Base-by-base conservation (phyloP, 2,113 vertebrate genomes). In the Tychaedon coryphoeus region DNA sequence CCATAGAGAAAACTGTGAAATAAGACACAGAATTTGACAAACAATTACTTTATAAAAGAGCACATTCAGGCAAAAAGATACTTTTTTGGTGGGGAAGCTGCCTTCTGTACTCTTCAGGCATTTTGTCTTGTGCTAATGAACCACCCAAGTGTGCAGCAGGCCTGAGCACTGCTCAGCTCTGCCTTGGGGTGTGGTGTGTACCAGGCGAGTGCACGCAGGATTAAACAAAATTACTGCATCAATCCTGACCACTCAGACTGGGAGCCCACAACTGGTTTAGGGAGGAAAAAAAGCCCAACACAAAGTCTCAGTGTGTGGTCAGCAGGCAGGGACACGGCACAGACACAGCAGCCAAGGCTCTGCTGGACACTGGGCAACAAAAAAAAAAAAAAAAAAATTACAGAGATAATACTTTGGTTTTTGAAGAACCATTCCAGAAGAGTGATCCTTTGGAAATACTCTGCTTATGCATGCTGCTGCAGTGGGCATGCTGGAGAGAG, bases 151-250 rank as follows among this genome's bases (percentile, higher is more conserved):
- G 42, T 40, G 23, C 45, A 61, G 69, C 40, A 65, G 18, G 8
- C 12, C n/a, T 1, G 1, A 5, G 6, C 1, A 2, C 10, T 11
- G n/a, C n/a, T 86, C 28, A 29, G 42, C 47, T 24, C 36, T 78
- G 45, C 42, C 36, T 22, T 47, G 17, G 12, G 14, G 19, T 28
- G 18, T 42, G 38, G 8, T 2, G 8, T 5, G 2, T 5, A 28
- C 6, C 20, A 33, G 36, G 33, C 48, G 16, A 2, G 5, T 4
- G 9, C 2, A 9, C 0, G 2, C 10, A 47, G 26, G 47, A 34
- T 34, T 53, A 57, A 56, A 56, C 58, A 51, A 12, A 71, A 54
- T 23, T 5, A 15, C 50, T 57, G 0, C 61, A 4, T 14, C 2
- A 33, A 13, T 29, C 29, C 45, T 19, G 40, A 24, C 24, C 26